phyloP scores from a whole-genome alignment of 2,797 vertebrate species.

The Chloroceryle amazona region DNA sequence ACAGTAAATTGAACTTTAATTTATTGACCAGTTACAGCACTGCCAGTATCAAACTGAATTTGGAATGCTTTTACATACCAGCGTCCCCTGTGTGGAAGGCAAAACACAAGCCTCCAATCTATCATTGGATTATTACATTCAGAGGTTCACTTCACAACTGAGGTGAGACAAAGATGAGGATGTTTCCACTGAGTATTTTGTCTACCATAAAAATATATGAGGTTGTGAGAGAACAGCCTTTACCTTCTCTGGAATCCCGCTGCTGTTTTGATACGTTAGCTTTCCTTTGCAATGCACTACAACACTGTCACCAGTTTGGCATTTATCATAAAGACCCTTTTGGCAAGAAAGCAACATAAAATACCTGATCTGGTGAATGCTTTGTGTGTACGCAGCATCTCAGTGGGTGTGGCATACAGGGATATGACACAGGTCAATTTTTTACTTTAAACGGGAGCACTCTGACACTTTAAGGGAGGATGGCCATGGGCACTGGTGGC shows the following conservation, averaged over 20 bases:
- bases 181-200: background rate
- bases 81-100: background rate
- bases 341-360: background rate
- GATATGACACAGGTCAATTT: rapidly evolving
- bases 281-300: background rate
- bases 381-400: background rate
- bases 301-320: rapidly evolving
- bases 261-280: background rate
- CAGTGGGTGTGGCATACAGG: rapidly evolving
- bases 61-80: background rate
- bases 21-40: background rate
- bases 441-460: rapidly evolving
- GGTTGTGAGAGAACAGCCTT: background rate
- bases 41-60: background rate
- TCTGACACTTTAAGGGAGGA: background rate
- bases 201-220: background rate
- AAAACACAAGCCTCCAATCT: background rate
- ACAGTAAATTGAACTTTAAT: background rate
- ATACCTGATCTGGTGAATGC: background rate
- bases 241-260: background rate
- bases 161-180: background rate
- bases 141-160: background rate
- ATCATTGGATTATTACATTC: background rate
- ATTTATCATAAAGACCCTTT: background rate
- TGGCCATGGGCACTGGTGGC: rapidly evolving